Percentiles rank a stretch among this genome's conserved stretches.
Evolutionary conservation across 2,888 invertebrate genomes (phyloP).

Genomic region (Dicyrtoma fusca): DNA sequence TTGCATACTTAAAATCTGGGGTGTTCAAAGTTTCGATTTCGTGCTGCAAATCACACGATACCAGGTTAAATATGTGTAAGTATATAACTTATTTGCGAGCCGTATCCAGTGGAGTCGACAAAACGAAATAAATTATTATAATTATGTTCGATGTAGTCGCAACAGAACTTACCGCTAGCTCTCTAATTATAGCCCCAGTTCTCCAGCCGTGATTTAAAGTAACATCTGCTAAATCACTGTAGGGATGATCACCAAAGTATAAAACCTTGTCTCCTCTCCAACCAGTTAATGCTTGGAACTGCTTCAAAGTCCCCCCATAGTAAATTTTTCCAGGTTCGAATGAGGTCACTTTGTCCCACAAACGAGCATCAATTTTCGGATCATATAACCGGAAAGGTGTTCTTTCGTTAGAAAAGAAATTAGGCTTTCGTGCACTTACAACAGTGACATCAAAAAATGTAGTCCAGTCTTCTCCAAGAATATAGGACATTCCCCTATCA

Average conservation of each 20-base stretch:
- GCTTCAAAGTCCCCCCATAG: conserved; percentile 89
- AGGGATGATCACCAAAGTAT: conserved; percentile 98
- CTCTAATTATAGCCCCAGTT: conserved; percentile 95
- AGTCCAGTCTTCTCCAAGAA: conserved; percentile 87
- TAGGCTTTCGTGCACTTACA: conserved; percentile 92
- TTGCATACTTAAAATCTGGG: conserved; percentile 79
- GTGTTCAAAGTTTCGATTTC: conserved; percentile 88
- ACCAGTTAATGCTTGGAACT: conserved; percentile 83
- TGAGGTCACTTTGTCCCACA: conserved; percentile 88
- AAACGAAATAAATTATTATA: too few species aligned
- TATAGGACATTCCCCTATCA: conserved; percentile 85
- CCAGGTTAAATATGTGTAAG: not conserved
- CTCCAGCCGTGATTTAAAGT: conserved; percentile 86
- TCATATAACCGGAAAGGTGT: conserved; percentile 89
- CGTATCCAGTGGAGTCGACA: too few species aligned
- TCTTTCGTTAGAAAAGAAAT: conserved; percentile 85
- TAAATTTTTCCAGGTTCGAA: conserved; percentile 88
- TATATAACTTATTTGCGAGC: too few species aligned
- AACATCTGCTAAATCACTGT: conserved; percentile 94
- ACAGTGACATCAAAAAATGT: conserved; percentile 92
- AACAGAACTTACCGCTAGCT: conserved; percentile 78
- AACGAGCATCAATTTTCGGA: conserved; percentile 75
- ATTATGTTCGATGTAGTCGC: too few species aligned
- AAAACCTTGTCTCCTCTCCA: conserved; percentile 91
- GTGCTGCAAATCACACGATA: conserved; percentile 68